These are phyloP conservation scores for Drosophila helvetica DNA, from an alignment of 2,888 invertebrate species.

Conservation along the genomic window DNA sequence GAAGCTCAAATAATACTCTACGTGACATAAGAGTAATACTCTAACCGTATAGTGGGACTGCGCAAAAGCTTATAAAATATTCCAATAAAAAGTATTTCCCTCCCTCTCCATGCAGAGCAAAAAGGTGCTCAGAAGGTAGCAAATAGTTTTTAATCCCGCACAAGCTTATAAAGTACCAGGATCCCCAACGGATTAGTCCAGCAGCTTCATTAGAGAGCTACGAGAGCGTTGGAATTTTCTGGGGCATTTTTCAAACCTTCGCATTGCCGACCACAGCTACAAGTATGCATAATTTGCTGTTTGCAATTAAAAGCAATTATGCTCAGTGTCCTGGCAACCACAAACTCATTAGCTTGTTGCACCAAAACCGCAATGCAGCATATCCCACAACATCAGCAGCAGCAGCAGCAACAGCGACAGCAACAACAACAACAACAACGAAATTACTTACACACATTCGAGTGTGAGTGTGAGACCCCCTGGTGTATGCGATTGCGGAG, in stretches of 20 bases:
- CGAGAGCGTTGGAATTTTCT: background rate
- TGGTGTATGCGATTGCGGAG: background rate
- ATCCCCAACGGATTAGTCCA: background rate
- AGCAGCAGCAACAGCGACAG: background rate
- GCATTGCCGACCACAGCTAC: constrained; percentile 55
- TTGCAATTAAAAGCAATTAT: constrained; percentile 80
- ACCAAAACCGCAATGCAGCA: constrained; percentile 73
- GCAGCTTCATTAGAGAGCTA: background rate
- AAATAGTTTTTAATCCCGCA: background rate
- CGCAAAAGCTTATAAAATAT: background rate
- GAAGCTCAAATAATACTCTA: background rate
- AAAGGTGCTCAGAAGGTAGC: background rate
- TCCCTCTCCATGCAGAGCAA: no score
- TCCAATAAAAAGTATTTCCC: no score
- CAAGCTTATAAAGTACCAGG: background rate
- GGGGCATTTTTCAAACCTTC: constrained; percentile 1
- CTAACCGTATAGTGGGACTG: no score
- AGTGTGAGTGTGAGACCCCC: background rate
- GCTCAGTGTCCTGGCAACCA: constrained; percentile 66
- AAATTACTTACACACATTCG: constrained; percentile 33
- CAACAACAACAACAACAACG: constrained; percentile 28
- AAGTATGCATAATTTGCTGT: constrained; percentile 74
- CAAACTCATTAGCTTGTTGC: constrained; percentile 78
- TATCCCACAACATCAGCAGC: constrained; percentile 51
- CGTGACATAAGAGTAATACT: background rate